phyloP scores from a whole-genome alignment of 2,797 vertebrate species.

The Enteromius mattozi region DNA sequence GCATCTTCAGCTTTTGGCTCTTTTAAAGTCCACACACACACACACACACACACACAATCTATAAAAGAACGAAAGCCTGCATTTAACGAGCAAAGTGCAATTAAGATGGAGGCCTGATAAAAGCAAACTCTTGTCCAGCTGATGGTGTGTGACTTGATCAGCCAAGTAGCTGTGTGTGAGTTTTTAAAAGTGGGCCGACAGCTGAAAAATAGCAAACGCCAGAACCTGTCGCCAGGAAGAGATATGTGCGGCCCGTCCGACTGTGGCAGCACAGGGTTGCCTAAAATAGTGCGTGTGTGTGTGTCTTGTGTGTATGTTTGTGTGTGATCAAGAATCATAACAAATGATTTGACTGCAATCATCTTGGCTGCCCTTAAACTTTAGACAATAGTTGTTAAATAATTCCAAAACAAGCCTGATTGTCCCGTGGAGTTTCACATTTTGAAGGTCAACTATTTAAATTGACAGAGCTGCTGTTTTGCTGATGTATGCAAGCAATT shows the following conservation, averaged over 20 bases:
- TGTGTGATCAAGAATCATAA: slow-evolving; percentile 22
- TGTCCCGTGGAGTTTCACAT: slow-evolving; percentile 33
- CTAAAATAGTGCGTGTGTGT: not conserved
- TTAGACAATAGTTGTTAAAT: slow-evolving; percentile 24
- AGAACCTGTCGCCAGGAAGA: slow-evolving; percentile 20
- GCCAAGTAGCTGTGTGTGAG: slow-evolving; percentile 33
- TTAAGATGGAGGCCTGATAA: slow-evolving; percentile 60
- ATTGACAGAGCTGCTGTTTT: slow-evolving; percentile 22
- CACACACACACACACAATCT: not conserved
- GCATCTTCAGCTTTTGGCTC: slow-evolving; percentile 50
- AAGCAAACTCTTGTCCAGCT: slow-evolving; percentile 48
- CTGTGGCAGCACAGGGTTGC: not conserved
- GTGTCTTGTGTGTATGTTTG: not conserved
- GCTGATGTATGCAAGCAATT: slow-evolving; percentile 39
- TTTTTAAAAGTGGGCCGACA: slow-evolving; percentile 41
- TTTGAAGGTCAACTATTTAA: slow-evolving; percentile 45
- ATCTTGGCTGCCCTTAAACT: slow-evolving; percentile 35
- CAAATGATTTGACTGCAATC: slow-evolving; percentile 47
- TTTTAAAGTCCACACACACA: slow-evolving; percentile 4
- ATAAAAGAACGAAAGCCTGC: slow-evolving; percentile 8
- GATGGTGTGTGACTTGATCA: slow-evolving; percentile 49
- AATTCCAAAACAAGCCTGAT: slow-evolving; percentile 40
- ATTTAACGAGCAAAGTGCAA: slow-evolving; percentile 54
- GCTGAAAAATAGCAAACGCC: slow-evolving; percentile 18
- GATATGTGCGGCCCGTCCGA: not conserved